phyloP scores from a whole-genome alignment of 1,140 invertebrate species.

The Calycopis cecrops region DNA sequence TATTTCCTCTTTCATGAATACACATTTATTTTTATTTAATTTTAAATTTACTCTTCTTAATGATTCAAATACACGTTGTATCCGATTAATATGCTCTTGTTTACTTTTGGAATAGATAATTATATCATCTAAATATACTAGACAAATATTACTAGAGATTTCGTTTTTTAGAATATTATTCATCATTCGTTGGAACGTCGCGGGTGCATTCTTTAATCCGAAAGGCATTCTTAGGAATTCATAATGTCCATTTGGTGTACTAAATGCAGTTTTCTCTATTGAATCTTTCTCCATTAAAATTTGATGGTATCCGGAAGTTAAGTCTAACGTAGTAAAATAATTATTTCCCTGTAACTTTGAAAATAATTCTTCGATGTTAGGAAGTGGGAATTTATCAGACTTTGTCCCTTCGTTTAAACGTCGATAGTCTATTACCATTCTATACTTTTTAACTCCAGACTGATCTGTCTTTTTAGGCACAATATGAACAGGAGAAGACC shows the following conservation, averaged over 20 bases:
- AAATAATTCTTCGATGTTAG: slow-evolving; percentile 1
- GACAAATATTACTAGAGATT: slow-evolving; percentile 26
- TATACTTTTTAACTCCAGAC: background rate
- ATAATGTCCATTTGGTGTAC: slow-evolving; percentile 6
- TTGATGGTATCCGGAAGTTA: slow-evolving; percentile 1
- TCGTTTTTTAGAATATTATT: slow-evolving; percentile 42
- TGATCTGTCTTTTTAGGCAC: background rate
- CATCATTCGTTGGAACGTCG: slow-evolving; percentile 37
- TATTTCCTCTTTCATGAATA: slow-evolving; percentile 56
- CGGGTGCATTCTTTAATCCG: slow-evolving; percentile 1
- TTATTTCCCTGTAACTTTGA: slow-evolving; percentile 2
- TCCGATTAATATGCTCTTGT: slow-evolving; percentile 47
- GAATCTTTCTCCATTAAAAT: background rate
- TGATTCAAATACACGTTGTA: slow-evolving; percentile 40
- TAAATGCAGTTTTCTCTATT: slow-evolving; percentile 1
- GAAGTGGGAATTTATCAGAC: background rate
- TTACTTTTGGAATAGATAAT: slow-evolving; percentile 37
- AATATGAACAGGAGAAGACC: slow-evolving; percentile 2
- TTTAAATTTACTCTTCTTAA: slow-evolving; percentile 47
- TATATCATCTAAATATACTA: slow-evolving; percentile 61
- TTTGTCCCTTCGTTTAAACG: background rate
- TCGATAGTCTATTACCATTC: background rate
- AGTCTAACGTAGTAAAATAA: background rate
- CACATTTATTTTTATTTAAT: slow-evolving; percentile 43
- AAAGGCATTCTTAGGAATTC: background rate